These are phyloP conservation scores for Perca schrenkii DNA, from an alignment of 2,113 vertebrate genomes.

Conservation along the genomic window DNA sequence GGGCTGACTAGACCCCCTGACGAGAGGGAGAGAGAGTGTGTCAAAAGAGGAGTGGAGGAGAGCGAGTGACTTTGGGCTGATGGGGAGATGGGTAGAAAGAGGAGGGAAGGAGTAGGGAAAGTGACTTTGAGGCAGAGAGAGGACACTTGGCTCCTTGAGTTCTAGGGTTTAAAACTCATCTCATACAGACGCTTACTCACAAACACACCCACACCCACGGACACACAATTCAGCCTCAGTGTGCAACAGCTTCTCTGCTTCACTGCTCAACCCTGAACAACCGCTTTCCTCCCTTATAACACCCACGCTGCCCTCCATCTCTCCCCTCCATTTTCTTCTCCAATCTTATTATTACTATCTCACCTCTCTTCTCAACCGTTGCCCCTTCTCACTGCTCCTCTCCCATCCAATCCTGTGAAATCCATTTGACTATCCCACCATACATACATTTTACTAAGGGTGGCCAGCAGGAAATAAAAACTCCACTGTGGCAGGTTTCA, in stretches of 20 bases:
- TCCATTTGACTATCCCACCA: slow-evolving; percentile 42
- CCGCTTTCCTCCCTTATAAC: slow-evolving; percentile 69
- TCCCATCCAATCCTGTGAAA: slow-evolving; percentile 49
- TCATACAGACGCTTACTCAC: slow-evolving; percentile 27
- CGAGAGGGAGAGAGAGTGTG: slow-evolving; percentile 42
- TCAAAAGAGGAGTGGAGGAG: slow-evolving; percentile 33
- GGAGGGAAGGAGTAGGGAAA: slow-evolving; percentile 45
- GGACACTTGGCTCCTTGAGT: slow-evolving; percentile 59
- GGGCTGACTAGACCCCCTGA: slow-evolving; percentile 58
- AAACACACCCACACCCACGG: slow-evolving; percentile 17
- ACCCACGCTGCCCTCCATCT: slow-evolving; percentile 63
- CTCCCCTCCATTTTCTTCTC: slow-evolving; percentile 68
- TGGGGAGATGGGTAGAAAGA: slow-evolving; percentile 31
- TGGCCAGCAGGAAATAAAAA: slow-evolving; percentile 47
- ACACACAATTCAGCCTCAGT: slow-evolving; percentile 40
- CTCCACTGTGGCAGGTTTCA: slow-evolving; percentile 4
- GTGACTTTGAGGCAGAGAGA: slow-evolving; percentile 68
- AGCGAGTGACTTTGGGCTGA: slow-evolving; percentile 38
- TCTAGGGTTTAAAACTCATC: slow-evolving; percentile 69
- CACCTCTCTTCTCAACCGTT: slow-evolving; percentile 65
- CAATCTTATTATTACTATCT: slow-evolving; percentile 80
- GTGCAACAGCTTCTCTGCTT: slow-evolving; percentile 73
- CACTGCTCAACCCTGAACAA: slow-evolving; percentile 80
- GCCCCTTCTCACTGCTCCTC: slow-evolving; percentile 45
- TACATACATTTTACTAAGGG: slow-evolving; percentile 58